Conservation (phyloP, 2,797 vertebrate genomes). For the Acrocephalus scirpaceus region DNA sequence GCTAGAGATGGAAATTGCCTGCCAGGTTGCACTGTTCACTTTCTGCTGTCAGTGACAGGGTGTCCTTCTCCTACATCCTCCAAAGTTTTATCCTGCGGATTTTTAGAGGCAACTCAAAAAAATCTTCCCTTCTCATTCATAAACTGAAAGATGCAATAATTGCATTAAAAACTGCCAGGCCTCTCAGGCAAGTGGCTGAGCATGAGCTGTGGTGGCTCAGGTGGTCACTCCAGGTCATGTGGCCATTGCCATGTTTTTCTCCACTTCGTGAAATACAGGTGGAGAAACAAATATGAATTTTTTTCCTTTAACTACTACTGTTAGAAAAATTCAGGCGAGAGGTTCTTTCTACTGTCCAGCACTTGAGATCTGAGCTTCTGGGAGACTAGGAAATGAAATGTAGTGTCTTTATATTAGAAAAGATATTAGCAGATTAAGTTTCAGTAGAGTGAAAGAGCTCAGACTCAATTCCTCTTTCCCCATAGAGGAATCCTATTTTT, state of each 20-base stretch:
- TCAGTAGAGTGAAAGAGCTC: neutral
- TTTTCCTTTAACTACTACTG: neutral
- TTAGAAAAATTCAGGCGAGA: neutral
- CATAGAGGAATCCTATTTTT: neutral
- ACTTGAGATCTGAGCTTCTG: neutral
- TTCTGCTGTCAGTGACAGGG: neutral
- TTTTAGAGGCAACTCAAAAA: neutral
- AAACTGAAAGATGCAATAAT: neutral
- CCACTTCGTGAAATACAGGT: neutral
- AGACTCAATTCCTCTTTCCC: neutral
- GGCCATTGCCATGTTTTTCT: neutral
- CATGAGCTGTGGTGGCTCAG: neutral
- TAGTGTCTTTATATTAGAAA: neutral
- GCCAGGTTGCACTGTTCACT: neutral
- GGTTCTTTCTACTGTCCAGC: neutral
- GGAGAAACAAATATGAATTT: neutral
- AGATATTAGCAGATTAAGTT: neutral
- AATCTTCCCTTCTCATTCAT: neutral
- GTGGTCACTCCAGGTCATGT: neutral
- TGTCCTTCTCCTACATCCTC: neutral
- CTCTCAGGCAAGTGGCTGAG: neutral
- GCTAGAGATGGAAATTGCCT: neutral
- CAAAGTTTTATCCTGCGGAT: fast-evolving
- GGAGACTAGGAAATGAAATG: neutral
- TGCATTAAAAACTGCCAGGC: neutral